Evolutionary conservation across 1,140 invertebrate genomes (phyloP).

Genomic region (Ladona fulva): DNA sequence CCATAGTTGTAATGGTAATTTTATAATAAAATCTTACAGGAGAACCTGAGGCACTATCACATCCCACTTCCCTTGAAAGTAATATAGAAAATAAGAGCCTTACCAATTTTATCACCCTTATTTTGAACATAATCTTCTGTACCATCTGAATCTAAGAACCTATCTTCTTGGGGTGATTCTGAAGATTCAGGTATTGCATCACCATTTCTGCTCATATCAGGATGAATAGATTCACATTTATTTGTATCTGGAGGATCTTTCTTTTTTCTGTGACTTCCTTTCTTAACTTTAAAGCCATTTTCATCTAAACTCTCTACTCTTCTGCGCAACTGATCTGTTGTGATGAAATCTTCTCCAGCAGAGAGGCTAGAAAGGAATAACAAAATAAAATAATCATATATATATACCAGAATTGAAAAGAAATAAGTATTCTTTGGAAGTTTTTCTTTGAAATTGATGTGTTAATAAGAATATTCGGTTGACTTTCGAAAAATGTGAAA

Average conservation of each 20-base stretch:
- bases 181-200: slow-evolving; percentile 28
- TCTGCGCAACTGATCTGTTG: slow-evolving; percentile 61
- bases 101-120: slow-evolving; percentile 24
- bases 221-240: background rate
- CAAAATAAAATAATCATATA: too few species aligned
- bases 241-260: slow-evolving; percentile 15
- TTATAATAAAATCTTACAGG: too few species aligned
- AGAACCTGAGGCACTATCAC: too few species aligned
- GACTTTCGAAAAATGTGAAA: too few species aligned
- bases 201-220: slow-evolving; percentile 31
- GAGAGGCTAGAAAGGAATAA: slow-evolving; percentile 48
- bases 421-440: too few species aligned
- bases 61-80: too few species aligned
- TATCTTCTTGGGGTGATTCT: slow-evolving; percentile 29
- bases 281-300: background rate
- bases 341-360: slow-evolving; percentile 77
- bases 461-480: too few species aligned
- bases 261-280: slow-evolving; percentile 19
- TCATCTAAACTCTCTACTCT: slow-evolving; percentile 38
- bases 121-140: slow-evolving; percentile 30
- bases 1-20: too few species aligned
- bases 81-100: too few species aligned
- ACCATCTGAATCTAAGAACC: slow-evolving; percentile 26
- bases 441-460: too few species aligned
- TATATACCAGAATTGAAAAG: too few species aligned